phyloP scores from a whole-genome alignment of 2,113 vertebrate genomes.

The Myrmecophaga tridactyla region DNA sequence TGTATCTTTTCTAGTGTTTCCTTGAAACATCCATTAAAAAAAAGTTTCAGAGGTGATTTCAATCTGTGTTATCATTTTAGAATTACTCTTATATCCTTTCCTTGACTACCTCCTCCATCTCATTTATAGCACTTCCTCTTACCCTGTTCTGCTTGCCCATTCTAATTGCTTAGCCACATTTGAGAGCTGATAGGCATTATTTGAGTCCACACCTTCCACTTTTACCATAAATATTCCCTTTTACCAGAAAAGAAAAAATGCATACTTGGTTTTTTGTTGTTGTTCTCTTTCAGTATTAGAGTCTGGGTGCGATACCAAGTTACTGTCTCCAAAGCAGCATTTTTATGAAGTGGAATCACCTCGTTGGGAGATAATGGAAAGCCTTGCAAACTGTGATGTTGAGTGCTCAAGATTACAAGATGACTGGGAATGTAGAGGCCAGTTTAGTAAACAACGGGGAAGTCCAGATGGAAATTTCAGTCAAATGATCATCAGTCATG shows the following conservation, averaged over 20 bases:
- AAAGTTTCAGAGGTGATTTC: background rate
- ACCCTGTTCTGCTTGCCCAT: background rate
- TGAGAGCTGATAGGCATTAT: background rate
- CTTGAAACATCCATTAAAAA: background rate
- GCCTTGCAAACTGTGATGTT: background rate
- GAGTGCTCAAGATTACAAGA: background rate
- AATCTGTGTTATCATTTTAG: background rate
- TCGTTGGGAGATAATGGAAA: background rate
- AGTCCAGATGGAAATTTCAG: background rate
- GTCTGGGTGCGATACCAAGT: background rate
- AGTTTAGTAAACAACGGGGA: background rate
- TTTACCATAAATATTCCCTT: background rate
- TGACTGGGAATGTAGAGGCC: background rate
- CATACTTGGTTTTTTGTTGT: background rate
- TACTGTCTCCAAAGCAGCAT: background rate
- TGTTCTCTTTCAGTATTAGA: conserved; percentile 29
- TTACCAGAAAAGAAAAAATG: background rate
- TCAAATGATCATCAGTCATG: background rate
- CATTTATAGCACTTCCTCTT: background rate
- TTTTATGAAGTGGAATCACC: background rate
- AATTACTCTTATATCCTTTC: background rate
- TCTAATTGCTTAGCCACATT: background rate
- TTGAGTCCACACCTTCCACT: background rate
- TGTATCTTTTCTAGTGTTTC: background rate
- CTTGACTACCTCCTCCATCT: background rate